Evolutionary conservation across 2,888 invertebrate genomes (phyloP), one percentile per base, ranked within the genome.

Genomic region (Apoda limacodes): DNA sequence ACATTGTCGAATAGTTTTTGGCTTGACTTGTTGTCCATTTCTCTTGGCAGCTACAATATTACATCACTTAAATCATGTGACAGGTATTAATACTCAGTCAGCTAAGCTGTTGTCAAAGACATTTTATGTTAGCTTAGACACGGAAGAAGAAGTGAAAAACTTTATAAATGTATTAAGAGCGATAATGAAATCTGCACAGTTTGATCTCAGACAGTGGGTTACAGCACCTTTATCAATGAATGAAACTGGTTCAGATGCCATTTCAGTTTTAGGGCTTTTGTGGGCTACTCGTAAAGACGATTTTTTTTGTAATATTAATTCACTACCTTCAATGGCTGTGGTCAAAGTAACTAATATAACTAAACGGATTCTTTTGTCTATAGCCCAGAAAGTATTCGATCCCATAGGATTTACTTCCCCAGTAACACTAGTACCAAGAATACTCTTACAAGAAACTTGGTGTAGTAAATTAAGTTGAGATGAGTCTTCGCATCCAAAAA

Each of bases 1-100:
- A 21, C 33, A 37, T 14, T 20, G 32, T 4, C 13, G 35, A 22
- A 32, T 35, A 10, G 35, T 35, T 7, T 35, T 35, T 28, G 35
- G 35, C 3, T 7, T 35, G 3, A 35, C 32, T 4, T 13, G 25
- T 7, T 22, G 38, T 25, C 34, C 35, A 5, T 33, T 30, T 23
- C 20, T 37, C 7, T 22, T 37, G 6, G 11, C 33, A 11, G 37
- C 33, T 10, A 33, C 30, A 6, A 3, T 37, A 24, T 6, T 15
- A 9, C 27, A 36, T 21, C 34, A 35, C 12, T 11, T 35, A 9
- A 22, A 21, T 9, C 6, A 22, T 13, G 10, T 14, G 6, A n/a
- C 3, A 3, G 21, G 34, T 10, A 11, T 12, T 2, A 5, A 17
- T 4, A 4, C 9, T 11, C 3, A 10, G 2, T 24, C 28, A 12